Percentiles rank a stretch among this genome's conserved stretches.
phyloP scores from a whole-genome alignment of 2,888 invertebrate species.

The Cremastobaeus sp. region DNA sequence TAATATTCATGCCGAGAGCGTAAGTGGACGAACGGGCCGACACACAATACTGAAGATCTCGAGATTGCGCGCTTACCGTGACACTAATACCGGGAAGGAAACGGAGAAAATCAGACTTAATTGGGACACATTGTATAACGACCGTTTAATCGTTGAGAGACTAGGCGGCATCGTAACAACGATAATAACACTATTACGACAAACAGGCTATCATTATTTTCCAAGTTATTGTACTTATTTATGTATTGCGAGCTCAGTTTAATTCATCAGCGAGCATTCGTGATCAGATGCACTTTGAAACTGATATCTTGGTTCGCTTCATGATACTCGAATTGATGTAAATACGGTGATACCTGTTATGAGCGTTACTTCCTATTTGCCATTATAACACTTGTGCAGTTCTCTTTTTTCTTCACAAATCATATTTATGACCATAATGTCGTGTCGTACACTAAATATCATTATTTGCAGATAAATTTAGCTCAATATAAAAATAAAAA shows the following conservation, averaged over 20 bases:
- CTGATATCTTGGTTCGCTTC: slow-evolving; percentile 22
- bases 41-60: slow-evolving; percentile 75
- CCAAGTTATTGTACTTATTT: slow-evolving; percentile 34
- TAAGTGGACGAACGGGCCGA: slow-evolving; percentile 70
- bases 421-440: too few species aligned
- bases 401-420: too few species aligned
- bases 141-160: slow-evolving; percentile 65
- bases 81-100: slow-evolving; percentile 77
- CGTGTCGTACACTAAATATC: too few species aligned
- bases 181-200: slow-evolving; percentile 56
- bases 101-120: slow-evolving; percentile 76
- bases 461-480: too few species aligned
- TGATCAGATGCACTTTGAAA: slow-evolving; percentile 14
- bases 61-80: slow-evolving; percentile 78
- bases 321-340: slow-evolving; percentile 22
- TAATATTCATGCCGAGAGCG: slow-evolving; percentile 76
- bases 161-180: slow-evolving; percentile 39
- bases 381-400: too few species aligned
- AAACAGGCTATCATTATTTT: slow-evolving; percentile 49
- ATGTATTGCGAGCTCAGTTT: slow-evolving; percentile 30
- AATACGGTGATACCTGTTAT: slow-evolving; percentile 30
- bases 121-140: slow-evolving; percentile 73
- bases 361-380: too few species aligned
- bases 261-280: slow-evolving; percentile 40
- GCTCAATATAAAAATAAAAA: too few species aligned